Percentiles rank a stretch among this genome's conserved stretches.
Evolutionary conservation across 2,113 vertebrate species (phyloP).

Genomic region (Cavia porcellus): DNA sequence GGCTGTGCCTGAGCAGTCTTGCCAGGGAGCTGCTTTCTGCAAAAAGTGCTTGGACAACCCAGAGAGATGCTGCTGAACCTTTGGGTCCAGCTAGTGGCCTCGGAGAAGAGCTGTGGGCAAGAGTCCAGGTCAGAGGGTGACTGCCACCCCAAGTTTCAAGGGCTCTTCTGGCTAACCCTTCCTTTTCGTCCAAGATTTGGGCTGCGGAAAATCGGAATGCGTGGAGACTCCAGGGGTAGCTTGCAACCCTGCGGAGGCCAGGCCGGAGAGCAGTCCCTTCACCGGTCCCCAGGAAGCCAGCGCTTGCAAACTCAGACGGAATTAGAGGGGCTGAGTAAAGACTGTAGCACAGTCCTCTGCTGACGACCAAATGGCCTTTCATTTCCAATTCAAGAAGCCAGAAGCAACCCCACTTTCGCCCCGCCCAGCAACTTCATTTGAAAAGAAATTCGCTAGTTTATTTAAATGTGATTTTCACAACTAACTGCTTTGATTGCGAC

Average conservation of each 20-base stretch:
- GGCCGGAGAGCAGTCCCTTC: neutral
- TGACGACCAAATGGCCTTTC: neutral
- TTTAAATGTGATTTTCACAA: slow-evolving; percentile 32
- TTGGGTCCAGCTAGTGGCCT: neutral
- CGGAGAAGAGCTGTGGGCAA: neutral
- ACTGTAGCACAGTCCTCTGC: neutral
- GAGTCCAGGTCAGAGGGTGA: neutral
- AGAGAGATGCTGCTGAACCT: neutral
- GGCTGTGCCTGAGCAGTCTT: neutral
- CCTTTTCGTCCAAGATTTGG: neutral
- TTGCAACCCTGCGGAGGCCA: neutral
- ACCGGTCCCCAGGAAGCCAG: neutral
- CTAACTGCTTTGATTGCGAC: neutral
- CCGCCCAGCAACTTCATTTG: neutral
- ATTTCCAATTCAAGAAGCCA: neutral
- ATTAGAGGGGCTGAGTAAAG: neutral
- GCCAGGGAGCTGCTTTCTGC: too few relatives aligned
- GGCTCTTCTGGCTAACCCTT: neutral
- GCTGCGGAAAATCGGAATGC: neutral
- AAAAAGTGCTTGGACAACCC: neutral
- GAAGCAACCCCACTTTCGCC: neutral
- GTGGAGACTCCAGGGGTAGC: too few relatives aligned
- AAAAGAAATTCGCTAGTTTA: slow-evolving; percentile 26
- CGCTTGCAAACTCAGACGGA: neutral
- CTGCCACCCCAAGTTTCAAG: neutral